Evolutionary conservation across 2,797 vertebrate genomes (phyloP).

Genomic region (Petrocephalus sullivani): DNA sequence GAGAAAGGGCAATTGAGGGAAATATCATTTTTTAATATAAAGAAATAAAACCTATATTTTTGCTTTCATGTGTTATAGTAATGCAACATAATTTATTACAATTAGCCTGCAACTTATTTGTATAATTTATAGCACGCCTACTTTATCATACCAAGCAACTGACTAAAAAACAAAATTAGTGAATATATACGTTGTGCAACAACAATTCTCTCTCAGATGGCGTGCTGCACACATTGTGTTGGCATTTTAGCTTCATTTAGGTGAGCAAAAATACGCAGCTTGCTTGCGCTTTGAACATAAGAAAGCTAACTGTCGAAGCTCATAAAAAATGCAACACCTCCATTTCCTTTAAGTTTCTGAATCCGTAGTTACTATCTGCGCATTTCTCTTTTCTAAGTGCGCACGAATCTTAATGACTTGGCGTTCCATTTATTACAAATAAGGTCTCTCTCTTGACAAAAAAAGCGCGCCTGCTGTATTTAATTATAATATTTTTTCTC

Average conservation of each 20-base stretch:
- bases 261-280: not conserved
- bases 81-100: not conserved
- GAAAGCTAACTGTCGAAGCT: not conserved
- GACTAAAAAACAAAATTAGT: not conserved
- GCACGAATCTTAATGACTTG: not conserved
- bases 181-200: not conserved
- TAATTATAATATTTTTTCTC: not conserved
- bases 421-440: not conserved
- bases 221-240: not conserved
- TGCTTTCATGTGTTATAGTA: not conserved
- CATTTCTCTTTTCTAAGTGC: not conserved
- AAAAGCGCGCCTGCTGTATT: not conserved
- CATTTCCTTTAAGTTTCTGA: not conserved
- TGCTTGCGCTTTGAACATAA: not conserved
- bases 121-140: not conserved
- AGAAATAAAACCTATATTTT: not conserved
- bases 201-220: not conserved
- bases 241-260: not conserved
- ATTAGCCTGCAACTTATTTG: not conserved
- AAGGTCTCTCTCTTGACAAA: not conserved
- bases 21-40: not conserved
- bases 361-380: not conserved
- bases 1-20: constrained; percentile 10
- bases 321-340: not conserved
- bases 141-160: not conserved